Conservation (phyloP, 1,140 invertebrate genomes). For the Drosophila suzukii region DNA sequence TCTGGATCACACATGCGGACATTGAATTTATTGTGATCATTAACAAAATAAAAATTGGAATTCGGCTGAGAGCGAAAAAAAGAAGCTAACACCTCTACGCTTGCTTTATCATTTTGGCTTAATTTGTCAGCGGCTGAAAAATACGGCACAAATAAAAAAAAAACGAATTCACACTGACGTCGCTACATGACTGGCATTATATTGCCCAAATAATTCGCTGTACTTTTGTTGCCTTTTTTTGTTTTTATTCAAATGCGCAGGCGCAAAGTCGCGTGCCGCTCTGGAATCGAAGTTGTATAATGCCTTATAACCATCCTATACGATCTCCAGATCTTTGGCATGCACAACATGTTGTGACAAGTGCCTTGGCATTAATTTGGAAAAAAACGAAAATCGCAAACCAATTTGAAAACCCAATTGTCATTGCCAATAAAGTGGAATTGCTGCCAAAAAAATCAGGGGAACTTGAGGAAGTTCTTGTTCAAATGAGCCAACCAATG, state of each 20-base stretch:
- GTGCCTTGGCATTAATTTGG: conserved; percentile 56
- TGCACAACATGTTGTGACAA: conserved; percentile 27
- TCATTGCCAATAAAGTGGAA: conserved; percentile 19
- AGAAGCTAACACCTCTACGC: conserved; percentile 42
- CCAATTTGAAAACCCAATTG: conserved; percentile 3
- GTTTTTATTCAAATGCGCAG: conserved; percentile 24
- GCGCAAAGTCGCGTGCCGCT: conserved; percentile 61
- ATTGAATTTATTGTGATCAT: conserved; percentile 43
- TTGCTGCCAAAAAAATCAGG: neutral
- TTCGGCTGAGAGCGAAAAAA: conserved; percentile 1
- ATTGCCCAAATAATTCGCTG: conserved; percentile 26
- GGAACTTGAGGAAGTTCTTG: neutral
- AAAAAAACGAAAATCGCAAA: conserved; percentile 19
- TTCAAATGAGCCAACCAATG: neutral
- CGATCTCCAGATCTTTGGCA: conserved; percentile 42
- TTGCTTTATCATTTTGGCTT: conserved; percentile 40
- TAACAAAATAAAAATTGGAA: conserved; percentile 18
- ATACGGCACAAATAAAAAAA: conserved; percentile 18
- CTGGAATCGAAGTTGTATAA: conserved; percentile 34
- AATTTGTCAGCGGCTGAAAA: conserved; percentile 39
- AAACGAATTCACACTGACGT: conserved; percentile 36
- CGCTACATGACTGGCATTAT: conserved; percentile 57
- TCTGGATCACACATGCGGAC: conserved; percentile 43
- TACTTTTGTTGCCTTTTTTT: conserved; percentile 19
- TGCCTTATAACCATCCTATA: neutral